Evolutionary conservation across 2,113 vertebrate genomes (phyloP).

Genomic region (Lepisosteus oculatus): DNA sequence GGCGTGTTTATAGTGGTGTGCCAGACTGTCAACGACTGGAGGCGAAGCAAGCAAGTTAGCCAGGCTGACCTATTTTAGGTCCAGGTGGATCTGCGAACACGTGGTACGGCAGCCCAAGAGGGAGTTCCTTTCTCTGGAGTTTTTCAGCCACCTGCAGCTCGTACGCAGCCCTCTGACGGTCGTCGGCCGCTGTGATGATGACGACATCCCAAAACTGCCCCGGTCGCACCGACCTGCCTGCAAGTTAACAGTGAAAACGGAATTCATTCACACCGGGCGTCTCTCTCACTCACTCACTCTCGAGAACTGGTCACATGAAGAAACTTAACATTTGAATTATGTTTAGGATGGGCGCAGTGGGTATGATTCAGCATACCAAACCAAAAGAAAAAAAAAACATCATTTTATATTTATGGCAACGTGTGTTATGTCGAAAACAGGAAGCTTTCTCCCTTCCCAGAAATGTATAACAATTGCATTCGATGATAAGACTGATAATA

Average conservation of each 20-base stretch:
- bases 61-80: constrained; percentile 76
- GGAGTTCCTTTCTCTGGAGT: constrained; percentile 71
- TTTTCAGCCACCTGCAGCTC: constrained; percentile 76
- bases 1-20: not conserved
- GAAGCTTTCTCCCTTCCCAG: no score
- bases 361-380: no score
- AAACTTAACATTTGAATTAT: no score
- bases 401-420: no score
- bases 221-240: constrained; percentile 59
- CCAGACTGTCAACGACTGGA: not conserved
- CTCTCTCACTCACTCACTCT: no score
- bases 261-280: no score
- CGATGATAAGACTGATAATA: no score
- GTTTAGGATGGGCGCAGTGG: no score
- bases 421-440: no score
- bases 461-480: no score
- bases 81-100: constrained; percentile 84
- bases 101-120: constrained; percentile 68
- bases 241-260: not conserved
- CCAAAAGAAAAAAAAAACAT: no score
- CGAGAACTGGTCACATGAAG: no score
- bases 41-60: not conserved
- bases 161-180: constrained; percentile 74
- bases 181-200: constrained; percentile 78
- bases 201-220: constrained; percentile 84